Conservation (phyloP, 2,113 vertebrate species). For the Lampris megalopsis region DNA sequence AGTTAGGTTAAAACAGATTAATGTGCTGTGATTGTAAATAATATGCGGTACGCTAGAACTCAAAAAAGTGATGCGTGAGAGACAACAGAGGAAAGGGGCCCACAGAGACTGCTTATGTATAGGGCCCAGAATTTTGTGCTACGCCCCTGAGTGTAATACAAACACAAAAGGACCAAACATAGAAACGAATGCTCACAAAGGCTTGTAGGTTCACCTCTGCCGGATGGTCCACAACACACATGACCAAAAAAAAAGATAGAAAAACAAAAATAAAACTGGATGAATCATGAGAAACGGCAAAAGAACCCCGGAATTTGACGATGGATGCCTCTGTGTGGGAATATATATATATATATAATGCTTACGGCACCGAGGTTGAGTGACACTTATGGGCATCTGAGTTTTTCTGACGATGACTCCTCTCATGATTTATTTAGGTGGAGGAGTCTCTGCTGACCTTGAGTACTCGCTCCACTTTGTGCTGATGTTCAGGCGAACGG, state of each 20-base stretch:
- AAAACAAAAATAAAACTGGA: slow-evolving; percentile 2
- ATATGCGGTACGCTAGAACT: too few relatives aligned
- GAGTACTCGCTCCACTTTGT: slow-evolving; percentile 76
- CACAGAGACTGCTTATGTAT: too few relatives aligned
- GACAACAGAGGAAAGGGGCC: too few relatives aligned
- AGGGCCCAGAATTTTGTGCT: too few relatives aligned
- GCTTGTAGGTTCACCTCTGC: slow-evolving; percentile 25
- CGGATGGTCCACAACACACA: slow-evolving; percentile 39
- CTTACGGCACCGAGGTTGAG: slow-evolving; percentile 64
- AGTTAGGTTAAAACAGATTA: too few relatives aligned
- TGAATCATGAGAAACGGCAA: slow-evolving; percentile 62
- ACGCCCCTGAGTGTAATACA: slow-evolving; percentile 21
- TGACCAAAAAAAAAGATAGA: slow-evolving; percentile 30
- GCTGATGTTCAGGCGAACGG: slow-evolving; percentile 80
- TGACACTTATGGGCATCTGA: slow-evolving; percentile 72
- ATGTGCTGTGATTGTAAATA: too few relatives aligned
- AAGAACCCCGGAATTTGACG: slow-evolving; percentile 38
- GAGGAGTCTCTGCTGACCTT: slow-evolving; percentile 81
- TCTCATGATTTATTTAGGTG: slow-evolving; percentile 83
- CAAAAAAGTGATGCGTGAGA: too few relatives aligned
- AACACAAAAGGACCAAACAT: slow-evolving; percentile 29
- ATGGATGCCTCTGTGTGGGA: slow-evolving; percentile 58
- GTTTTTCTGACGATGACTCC: slow-evolving; percentile 76
- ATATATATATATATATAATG: slow-evolving; percentile 37
- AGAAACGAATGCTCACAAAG: slow-evolving; percentile 29